phyloP scores from a whole-genome alignment of 2,888 invertebrate species.

The Phasia obesa region DNA sequence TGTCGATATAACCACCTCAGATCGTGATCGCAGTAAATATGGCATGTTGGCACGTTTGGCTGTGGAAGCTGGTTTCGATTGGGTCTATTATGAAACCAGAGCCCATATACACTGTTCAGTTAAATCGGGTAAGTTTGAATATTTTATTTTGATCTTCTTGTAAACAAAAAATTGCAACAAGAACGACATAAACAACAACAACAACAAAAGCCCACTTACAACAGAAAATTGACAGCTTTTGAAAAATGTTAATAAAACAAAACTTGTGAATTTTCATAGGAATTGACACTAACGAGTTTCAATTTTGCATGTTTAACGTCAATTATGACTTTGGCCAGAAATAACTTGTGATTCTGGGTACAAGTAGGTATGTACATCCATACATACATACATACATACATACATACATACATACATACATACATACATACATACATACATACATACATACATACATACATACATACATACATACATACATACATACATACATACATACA shows the following conservation, averaged over 20 bases:
- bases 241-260: conserved; percentile 27
- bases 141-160: background rate
- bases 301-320: conserved; percentile 79
- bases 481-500: too few species aligned
- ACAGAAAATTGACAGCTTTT: conserved; percentile 55
- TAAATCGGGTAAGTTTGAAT: conserved; percentile 93
- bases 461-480: too few species aligned
- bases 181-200: background rate
- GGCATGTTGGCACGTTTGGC: conserved; percentile 98
- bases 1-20: conserved; percentile 97
- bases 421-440: too few species aligned
- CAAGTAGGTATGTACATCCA: too few species aligned
- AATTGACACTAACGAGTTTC: conserved; percentile 80
- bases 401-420: too few species aligned
- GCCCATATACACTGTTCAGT: conserved; percentile 98
- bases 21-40: conserved; percentile 95
- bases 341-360: conserved; percentile 66
- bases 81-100: conserved; percentile 98
- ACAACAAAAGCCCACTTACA: conserved; percentile 25
- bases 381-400: too few species aligned
- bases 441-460: too few species aligned
- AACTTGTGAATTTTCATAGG: conserved; percentile 74
- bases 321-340: conserved; percentile 67
- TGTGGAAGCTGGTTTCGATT: conserved; percentile 98
- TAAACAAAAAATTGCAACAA: conserved; percentile 16